phyloP scores from a whole-genome alignment of 2,113 vertebrate species.

The Chrysemys picta region DNA sequence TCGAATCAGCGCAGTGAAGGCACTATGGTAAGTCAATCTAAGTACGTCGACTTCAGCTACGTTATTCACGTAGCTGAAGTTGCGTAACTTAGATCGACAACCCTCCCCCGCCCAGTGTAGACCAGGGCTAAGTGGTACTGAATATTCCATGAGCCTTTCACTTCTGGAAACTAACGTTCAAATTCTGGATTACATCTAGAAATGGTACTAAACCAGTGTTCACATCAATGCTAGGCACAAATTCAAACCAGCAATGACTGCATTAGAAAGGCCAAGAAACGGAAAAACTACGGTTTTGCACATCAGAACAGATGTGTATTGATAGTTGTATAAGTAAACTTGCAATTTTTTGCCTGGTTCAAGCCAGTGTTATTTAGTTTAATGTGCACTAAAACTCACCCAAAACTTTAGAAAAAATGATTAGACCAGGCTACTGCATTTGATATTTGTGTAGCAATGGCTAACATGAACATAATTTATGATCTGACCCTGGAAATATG shows the following conservation, averaged over 20 bases:
- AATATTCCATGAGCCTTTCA: neutral
- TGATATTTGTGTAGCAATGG: neutral
- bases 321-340: neutral
- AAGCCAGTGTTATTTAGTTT: neutral
- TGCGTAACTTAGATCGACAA: no score
- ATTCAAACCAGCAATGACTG: neutral
- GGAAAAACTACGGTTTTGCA: neutral
- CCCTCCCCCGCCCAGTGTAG: no score
- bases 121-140: neutral
- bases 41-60: no score
- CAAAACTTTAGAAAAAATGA: neutral
- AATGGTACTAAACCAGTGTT: neutral
- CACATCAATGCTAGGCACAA: neutral
- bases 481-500: neutral
- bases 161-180: neutral
- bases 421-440: neutral
- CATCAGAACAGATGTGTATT: neutral
- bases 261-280: accelerated
- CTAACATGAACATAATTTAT: neutral
- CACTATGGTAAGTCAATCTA: no score
- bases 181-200: neutral
- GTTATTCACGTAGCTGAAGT: no score
- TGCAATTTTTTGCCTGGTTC: neutral
- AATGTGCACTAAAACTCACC: neutral
- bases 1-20: no score